Evolutionary conservation across 1,140 invertebrate genomes (phyloP), one percentile per base, ranked within the genome.

Genomic region (Hesperophylax magnus): DNA sequence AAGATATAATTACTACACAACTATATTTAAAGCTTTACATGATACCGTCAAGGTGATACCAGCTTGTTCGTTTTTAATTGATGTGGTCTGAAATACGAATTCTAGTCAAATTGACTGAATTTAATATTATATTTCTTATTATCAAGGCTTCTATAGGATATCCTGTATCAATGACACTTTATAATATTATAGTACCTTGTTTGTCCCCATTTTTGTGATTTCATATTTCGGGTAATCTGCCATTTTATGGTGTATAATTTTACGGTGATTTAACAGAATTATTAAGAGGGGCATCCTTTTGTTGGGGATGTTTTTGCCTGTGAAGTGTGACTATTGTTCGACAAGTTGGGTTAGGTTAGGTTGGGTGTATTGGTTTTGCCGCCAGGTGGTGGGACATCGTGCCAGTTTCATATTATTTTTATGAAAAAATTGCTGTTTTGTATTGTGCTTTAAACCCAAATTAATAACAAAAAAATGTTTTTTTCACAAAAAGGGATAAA

Each of bases 171-270:
- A 61, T 61, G 58, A 11, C 20, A 14, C 14, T 47, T 39, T 39
- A 47, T 14, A 47, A 47, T 47, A 3, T 47, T 11, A 14, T 14
- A 9, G 11, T 9, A 34, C 11, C 27, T 34, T 27, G 63, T 69
- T 69, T 69, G 27, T 52, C 18, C 54, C 27, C 47, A 14, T 22
- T 3, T 76, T 60, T 76, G 20, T 24, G 58, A 71, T 17, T 71
- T 52, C 18, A 71, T 71, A 71, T 77, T 77, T 60, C 31, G 31
- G 71, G 18, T 56, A 80, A 80, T 76, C 31, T 61, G 18, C 52
- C 58, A 78, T 78, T 81, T 76, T 77, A 77, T 65, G 80, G 72
- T 69, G 47, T 56, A 77, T 81, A 81, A 81, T 81, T 81, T 81
- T 47, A 61, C 60, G 80, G 80, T 81, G 63, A 81, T 81, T 81